Evolutionary conservation across 2,888 invertebrate species (phyloP).

Genomic region (Aporophyla lueneburgensis): DNA sequence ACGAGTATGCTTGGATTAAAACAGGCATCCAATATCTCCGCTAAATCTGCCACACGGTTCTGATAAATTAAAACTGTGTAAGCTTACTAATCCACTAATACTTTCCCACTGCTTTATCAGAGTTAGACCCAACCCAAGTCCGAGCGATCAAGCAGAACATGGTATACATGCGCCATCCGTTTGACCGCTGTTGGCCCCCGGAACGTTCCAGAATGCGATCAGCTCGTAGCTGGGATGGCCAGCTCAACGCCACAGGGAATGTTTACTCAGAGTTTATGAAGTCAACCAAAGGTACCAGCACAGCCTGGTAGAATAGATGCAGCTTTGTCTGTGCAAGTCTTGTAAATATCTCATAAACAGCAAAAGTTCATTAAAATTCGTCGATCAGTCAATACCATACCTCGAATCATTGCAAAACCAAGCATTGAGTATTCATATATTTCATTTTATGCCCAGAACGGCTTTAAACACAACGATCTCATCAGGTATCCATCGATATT

Average conservation of each 20-base stretch:
- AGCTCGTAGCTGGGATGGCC: slow-evolving; percentile 83
- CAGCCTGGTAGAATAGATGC: slow-evolving; percentile 75
- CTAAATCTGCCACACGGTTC: slow-evolving; percentile 36
- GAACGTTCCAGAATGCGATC: slow-evolving; percentile 73
- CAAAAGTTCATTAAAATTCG: slow-evolving; percentile 16
- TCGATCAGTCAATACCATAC: slow-evolving; percentile 35
- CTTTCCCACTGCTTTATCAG: slow-evolving; percentile 82
- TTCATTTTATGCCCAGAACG: slow-evolving; percentile 23
- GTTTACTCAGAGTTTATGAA: slow-evolving; percentile 83
- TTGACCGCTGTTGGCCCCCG: slow-evolving; percentile 86
- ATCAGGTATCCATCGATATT: slow-evolving; percentile 7
- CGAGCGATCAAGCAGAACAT: slow-evolving; percentile 85
- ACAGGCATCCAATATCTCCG: slow-evolving; percentile 35
- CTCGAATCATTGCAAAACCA: slow-evolving; percentile 16
- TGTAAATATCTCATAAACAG: slow-evolving; percentile 57
- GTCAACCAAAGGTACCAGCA: slow-evolving; percentile 84
- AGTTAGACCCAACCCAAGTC: slow-evolving; percentile 86
- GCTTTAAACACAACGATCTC: not conserved
- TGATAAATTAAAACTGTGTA: slow-evolving; percentile 26
- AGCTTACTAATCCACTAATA: slow-evolving; percentile 82
- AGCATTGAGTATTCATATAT: slow-evolving; percentile 23
- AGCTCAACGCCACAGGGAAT: slow-evolving; percentile 80
- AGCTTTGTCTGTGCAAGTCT: slow-evolving; percentile 65
- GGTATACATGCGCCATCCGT: slow-evolving; percentile 81
- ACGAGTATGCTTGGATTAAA: slow-evolving; percentile 16